Conservation (phyloP, 2,113 vertebrate genomes). For the Sebastes fasciatus region DNA sequence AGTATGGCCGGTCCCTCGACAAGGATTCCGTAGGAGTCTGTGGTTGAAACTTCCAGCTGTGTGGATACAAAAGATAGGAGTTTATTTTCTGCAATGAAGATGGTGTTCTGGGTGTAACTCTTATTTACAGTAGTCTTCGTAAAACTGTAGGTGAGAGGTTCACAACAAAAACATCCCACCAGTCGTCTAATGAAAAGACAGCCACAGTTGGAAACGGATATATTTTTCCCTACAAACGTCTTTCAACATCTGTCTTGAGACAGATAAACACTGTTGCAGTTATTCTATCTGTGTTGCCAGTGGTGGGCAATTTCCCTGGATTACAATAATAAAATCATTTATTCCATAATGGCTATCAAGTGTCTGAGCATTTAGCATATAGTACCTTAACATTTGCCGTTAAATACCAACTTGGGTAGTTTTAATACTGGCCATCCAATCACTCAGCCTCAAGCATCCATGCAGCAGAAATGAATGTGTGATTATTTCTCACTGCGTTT, state of each 20-base stretch:
- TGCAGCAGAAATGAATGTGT: background rate
- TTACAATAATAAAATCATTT: background rate
- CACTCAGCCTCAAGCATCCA: background rate
- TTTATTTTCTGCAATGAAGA: slow-evolving; percentile 19
- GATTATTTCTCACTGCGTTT: background rate
- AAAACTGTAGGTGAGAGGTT: background rate
- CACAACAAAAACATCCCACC: background rate
- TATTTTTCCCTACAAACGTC: background rate
- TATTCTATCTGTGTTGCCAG: background rate
- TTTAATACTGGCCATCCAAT: background rate
- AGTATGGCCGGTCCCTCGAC: slow-evolving; percentile 89
- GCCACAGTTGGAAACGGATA: background rate
- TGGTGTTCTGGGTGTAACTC: background rate
- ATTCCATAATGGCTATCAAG: background rate
- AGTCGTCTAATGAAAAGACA: background rate
- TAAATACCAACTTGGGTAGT: background rate
- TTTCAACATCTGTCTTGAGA: background rate
- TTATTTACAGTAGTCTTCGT: background rate
- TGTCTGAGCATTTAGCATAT: background rate
- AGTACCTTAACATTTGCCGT: background rate
- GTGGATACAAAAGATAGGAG: slow-evolving; percentile 28
- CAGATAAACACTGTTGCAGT: background rate
- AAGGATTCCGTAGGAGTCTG: slow-evolving; percentile 86
- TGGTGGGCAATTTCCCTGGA: background rate
- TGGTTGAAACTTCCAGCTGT: slow-evolving; percentile 93